phyloP scores from a whole-genome alignment of 2,888 invertebrate genomes.

The Eumacrocentrus americanus region DNA sequence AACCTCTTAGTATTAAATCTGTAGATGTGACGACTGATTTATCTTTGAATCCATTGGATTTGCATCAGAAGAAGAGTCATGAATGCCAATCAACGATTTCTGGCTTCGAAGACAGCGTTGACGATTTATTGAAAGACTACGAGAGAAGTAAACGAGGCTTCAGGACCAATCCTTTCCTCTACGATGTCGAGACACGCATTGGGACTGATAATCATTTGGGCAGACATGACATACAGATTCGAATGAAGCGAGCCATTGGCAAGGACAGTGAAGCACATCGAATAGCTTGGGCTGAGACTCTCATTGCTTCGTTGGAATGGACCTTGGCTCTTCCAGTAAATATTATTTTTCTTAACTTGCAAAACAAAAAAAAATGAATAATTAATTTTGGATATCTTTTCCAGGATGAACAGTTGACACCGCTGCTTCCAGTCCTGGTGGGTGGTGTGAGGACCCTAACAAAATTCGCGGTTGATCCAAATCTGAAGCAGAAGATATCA shows the following conservation, averaged over 20 bases:
- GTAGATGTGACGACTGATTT: background rate
- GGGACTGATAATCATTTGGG: conserved; percentile 24
- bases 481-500: conserved; percentile 65
- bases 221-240: conserved; percentile 66
- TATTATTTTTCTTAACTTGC: background rate
- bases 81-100: background rate
- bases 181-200: conserved; percentile 18
- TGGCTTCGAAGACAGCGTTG: conserved; percentile 43
- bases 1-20: conserved; percentile 16
- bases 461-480: conserved; percentile 65
- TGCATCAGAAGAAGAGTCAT: background rate
- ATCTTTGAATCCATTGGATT: background rate
- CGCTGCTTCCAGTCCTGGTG: conserved; percentile 67
- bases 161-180: conserved; percentile 54
- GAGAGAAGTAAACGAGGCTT: conserved; percentile 55
- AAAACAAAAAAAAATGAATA: background rate
- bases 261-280: conserved; percentile 89
- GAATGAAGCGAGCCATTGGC: conserved; percentile 66
- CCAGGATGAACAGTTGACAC: conserved; percentile 64
- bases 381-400: conserved; percentile 16
- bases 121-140: conserved; percentile 54
- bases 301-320: conserved; percentile 84
- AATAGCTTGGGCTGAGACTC: conserved; percentile 82
- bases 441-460: conserved; percentile 66
- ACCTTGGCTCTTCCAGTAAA: conserved; percentile 68